These are phyloP conservation scores for Mythimna loreyi DNA, from an alignment of 2,888 invertebrate species.

Conservation along the genomic window DNA sequence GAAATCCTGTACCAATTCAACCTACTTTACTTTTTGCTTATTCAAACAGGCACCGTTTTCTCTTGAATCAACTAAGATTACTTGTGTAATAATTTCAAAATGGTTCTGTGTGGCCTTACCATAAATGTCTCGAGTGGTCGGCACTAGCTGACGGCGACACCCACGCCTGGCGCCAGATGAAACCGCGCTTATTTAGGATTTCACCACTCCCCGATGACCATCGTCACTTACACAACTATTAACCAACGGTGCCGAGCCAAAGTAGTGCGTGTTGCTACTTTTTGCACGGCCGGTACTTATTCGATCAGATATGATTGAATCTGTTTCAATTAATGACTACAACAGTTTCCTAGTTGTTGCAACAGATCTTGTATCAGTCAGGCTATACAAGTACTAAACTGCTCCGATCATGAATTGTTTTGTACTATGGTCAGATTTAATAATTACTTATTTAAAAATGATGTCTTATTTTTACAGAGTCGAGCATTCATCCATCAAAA, in stretches of 20 bases:
- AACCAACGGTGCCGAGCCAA: slow-evolving; percentile 68
- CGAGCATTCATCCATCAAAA: slow-evolving; percentile 45
- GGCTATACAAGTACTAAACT: slow-evolving; percentile 21
- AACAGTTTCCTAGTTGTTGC: slow-evolving; percentile 65
- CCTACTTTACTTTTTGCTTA: slow-evolving; percentile 21
- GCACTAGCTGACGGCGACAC: slow-evolving; percentile 66
- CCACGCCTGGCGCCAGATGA: slow-evolving; percentile 69
- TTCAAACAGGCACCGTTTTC: slow-evolving; percentile 28
- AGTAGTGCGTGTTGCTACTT: slow-evolving; percentile 73
- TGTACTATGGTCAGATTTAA: slow-evolving; percentile 2
- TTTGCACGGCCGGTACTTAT: slow-evolving; percentile 61
- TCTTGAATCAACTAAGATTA: slow-evolving; percentile 38
- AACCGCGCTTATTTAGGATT: slow-evolving; percentile 73
- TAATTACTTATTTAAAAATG: background rate
- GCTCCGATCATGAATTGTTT: slow-evolving; percentile 19
- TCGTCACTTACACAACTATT: slow-evolving; percentile 80
- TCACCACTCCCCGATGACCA: slow-evolving; percentile 77
- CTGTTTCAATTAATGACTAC: slow-evolving; percentile 61
- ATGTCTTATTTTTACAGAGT: slow-evolving; percentile 23
- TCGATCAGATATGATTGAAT: slow-evolving; percentile 64
- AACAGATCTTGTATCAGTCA: slow-evolving; percentile 49
- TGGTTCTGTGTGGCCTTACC: slow-evolving; percentile 52
- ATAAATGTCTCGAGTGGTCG: slow-evolving; percentile 53
- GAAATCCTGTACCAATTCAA: slow-evolving; percentile 25
- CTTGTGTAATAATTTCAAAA: slow-evolving; percentile 59